These are phyloP conservation scores for Xylophagus ater DNA, from an alignment of 2,888 invertebrate genomes.

Conservation along the genomic window DNA sequence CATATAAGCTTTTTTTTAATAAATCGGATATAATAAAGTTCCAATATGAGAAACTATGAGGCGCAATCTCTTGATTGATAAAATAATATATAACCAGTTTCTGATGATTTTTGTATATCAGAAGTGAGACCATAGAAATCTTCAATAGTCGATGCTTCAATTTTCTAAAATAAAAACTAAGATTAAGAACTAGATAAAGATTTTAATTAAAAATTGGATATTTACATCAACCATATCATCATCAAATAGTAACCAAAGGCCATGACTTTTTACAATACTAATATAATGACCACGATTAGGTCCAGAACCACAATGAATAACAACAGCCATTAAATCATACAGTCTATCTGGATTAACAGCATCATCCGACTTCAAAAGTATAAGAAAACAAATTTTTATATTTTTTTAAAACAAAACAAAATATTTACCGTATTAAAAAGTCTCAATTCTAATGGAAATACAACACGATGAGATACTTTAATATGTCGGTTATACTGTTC, in stretches of 20 bases:
- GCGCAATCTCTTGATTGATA: constrained; percentile 87
- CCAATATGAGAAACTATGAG: not conserved
- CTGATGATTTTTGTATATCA: constrained; percentile 97
- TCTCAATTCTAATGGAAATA: constrained; percentile 94
- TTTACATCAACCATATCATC: constrained; percentile 99
- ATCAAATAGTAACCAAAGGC: constrained; percentile 98
- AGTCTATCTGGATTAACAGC: constrained; percentile 95
- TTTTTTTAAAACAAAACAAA: constrained; percentile 1
- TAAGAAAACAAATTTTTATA: constrained; percentile 5
- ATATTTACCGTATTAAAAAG: constrained; percentile 84
- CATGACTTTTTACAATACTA: constrained; percentile 98
- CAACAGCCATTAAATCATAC: constrained; percentile 97
- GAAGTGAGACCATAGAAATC: constrained; percentile 99
- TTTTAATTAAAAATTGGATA: constrained; percentile 22
- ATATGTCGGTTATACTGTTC: constrained; percentile 98
- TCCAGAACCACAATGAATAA: constrained; percentile 98
- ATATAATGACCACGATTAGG: constrained; percentile 99
- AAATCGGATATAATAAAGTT: not conserved
- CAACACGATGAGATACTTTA: constrained; percentile 97
- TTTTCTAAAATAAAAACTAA: constrained; percentile 61
- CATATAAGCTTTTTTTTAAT: not conserved
- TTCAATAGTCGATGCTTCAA: constrained; percentile 97
- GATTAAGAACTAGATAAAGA: not conserved
- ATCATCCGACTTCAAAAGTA: constrained; percentile 83
- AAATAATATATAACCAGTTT: constrained; percentile 99